phyloP scores from a whole-genome alignment of 2,888 invertebrate genomes.

The Tetropium fuscum region DNA sequence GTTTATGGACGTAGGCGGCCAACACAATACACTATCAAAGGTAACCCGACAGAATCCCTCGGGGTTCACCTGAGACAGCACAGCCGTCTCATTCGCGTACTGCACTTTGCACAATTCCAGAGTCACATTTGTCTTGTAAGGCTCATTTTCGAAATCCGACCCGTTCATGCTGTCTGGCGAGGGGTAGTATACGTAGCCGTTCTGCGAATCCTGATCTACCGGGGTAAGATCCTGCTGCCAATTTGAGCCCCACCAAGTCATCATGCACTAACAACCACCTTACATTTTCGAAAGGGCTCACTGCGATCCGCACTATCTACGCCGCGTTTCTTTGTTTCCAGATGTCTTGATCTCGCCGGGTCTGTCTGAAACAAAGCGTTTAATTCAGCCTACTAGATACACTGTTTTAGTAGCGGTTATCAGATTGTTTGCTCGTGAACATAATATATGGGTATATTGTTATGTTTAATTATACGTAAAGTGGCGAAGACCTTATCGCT shows the following conservation, averaged over 20 bases:
- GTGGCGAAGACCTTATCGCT: neutral
- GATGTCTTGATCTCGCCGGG: neutral
- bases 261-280: neutral
- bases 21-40: constrained; percentile 85
- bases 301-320: neutral
- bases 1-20: constrained; percentile 83
- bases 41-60: constrained; percentile 72
- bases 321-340: neutral
- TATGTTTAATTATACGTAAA: constrained; percentile 10
- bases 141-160: constrained; percentile 38
- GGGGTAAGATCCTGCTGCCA: constrained; percentile 35
- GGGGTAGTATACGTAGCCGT: constrained; percentile 13
- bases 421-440: constrained; percentile 20
- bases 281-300: neutral
- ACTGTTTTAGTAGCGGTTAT: constrained; percentile 23
- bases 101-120: constrained; percentile 46
- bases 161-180: constrained; percentile 34
- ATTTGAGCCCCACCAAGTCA: constrained; percentile 19
- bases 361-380: constrained; percentile 19
- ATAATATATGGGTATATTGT: constrained; percentile 18
- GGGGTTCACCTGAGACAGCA: constrained; percentile 43
- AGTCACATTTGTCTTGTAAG: constrained; percentile 45
- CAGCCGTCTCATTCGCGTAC: constrained; percentile 47
- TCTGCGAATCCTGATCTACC: constrained; percentile 20
- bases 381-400: constrained; percentile 22